Evolutionary conservation across 1,140 invertebrate species (phyloP).

Genomic region (Aleiodes sp.): DNA sequence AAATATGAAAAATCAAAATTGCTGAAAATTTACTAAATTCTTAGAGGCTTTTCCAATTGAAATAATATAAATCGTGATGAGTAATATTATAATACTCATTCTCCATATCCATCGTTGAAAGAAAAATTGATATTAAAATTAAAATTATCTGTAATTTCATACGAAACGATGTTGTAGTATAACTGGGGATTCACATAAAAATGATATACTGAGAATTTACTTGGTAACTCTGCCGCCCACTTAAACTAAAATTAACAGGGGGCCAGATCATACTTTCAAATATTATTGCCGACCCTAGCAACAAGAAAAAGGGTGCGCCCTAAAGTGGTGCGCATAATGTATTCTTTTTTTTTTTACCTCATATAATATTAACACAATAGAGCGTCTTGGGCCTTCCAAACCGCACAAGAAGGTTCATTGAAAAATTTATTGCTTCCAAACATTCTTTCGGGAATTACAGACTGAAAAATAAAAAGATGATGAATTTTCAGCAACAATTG

Average conservation of each 20-base stretch:
- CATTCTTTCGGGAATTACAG: background rate
- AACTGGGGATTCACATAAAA: constrained; percentile 15
- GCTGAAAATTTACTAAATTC: too few relatives aligned
- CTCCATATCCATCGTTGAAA: too few relatives aligned
- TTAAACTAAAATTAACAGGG: constrained; percentile 22
- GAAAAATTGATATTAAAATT: background rate
- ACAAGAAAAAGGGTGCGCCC: constrained; percentile 14
- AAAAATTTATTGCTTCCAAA: constrained; percentile 10
- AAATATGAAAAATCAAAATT: too few relatives aligned
- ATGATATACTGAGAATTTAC: constrained; percentile 27
- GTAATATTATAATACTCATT: too few relatives aligned
- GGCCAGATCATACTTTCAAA: constrained; percentile 32
- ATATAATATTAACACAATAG: background rate
- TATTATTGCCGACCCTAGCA: constrained; percentile 23
- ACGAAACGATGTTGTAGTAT: background rate
- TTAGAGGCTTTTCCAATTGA: too few relatives aligned
- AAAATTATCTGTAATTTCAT: background rate
- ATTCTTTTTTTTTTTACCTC: constrained; percentile 11
- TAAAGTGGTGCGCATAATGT: background rate
- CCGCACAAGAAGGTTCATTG: background rate
- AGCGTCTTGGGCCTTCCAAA: background rate
- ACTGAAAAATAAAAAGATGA: background rate
- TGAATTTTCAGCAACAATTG: background rate
- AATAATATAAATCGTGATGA: too few relatives aligned
- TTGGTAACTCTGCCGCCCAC: constrained; percentile 8